Conservation (phyloP, 2,113 vertebrate species). For the Connochaetes taurinus region DNA sequence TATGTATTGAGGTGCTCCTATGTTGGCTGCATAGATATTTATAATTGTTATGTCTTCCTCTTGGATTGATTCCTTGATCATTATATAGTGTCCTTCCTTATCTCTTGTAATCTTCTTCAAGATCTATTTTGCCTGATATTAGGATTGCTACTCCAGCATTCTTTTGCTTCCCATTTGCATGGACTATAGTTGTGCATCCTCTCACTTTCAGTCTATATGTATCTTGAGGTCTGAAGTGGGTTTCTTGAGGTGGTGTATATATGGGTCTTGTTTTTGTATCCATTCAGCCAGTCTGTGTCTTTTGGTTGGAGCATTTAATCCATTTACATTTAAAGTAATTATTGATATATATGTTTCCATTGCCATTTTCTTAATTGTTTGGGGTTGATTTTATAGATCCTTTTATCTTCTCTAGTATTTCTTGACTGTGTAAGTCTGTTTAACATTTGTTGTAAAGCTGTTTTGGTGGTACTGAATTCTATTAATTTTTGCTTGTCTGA, state of each 20-base stretch:
- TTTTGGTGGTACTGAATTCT: background rate
- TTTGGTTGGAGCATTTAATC: background rate
- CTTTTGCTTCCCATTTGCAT: background rate
- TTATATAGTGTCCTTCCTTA: background rate
- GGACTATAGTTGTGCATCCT: background rate
- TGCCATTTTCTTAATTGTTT: background rate
- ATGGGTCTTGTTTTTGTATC: background rate
- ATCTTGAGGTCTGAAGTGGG: background rate
- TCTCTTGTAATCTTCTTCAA: background rate
- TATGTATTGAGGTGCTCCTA: background rate
- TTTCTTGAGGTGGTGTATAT: background rate
- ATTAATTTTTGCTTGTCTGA: background rate
- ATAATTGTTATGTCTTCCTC: background rate
- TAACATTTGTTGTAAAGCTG: background rate
- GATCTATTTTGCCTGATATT: background rate
- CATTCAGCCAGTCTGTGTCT: background rate
- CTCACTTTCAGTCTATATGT: background rate
- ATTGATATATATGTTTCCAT: background rate
- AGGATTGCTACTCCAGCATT: background rate
- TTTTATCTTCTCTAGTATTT: background rate
- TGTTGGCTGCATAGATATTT: background rate
- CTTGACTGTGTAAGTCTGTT: background rate
- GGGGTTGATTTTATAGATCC: background rate
- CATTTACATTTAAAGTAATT: background rate
- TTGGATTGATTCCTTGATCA: background rate